These are phyloP conservation scores for Tetragonisca angustula DNA, from an alignment of 2,888 invertebrate species.

Conservation along the genomic window DNA sequence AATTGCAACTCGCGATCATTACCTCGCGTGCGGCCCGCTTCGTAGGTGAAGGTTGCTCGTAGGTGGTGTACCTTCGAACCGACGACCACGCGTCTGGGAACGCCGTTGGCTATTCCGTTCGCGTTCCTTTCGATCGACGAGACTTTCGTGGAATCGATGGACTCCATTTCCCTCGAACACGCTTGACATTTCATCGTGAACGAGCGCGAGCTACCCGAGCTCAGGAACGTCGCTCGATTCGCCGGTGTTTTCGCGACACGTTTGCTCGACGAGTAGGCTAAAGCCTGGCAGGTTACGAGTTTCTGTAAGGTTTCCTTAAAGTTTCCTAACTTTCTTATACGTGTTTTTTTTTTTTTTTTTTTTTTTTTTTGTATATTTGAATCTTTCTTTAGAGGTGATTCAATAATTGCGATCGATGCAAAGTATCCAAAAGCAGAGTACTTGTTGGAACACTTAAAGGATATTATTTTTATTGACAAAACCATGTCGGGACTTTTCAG, in stretches of 20 bases:
- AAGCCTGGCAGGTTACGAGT: not conserved
- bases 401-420: not conserved
- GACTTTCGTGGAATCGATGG: constrained; percentile 17
- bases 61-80: constrained; percentile 56
- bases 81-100: constrained; percentile 28
- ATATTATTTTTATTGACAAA: not conserved
- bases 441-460: too few species aligned
- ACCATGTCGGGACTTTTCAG: too few species aligned
- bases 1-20: constrained; percentile 79
- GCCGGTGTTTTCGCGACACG: not conserved
- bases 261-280: not conserved
- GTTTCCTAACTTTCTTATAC: not conserved
- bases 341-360: not conserved
- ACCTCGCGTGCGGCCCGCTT: constrained; percentile 70
- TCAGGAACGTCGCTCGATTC: not conserved
- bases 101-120: constrained; percentile 34
- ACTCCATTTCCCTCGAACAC: not conserved
- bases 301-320: not conserved
- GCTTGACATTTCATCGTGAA: not conserved
- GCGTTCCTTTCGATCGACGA: constrained; percentile 36
- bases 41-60: constrained; percentile 67
- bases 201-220: not conserved
- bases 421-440: too few species aligned
- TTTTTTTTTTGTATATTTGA: not conserved
- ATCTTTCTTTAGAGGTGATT: not conserved